These are phyloP conservation scores for Hyphantria cunea DNA, from an alignment of 1,140 invertebrate species.

Conservation along the genomic window DNA sequence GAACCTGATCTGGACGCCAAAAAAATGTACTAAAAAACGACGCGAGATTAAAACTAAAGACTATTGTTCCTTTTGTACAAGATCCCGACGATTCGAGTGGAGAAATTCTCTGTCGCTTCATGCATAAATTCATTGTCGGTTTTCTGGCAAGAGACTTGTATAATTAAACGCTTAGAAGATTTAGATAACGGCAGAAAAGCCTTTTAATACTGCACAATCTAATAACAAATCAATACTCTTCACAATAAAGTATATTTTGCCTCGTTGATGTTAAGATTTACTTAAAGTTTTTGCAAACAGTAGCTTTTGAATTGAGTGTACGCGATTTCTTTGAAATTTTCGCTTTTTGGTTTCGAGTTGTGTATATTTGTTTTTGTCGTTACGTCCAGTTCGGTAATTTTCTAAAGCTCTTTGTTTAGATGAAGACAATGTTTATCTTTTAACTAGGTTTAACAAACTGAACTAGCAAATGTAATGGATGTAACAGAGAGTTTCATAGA, in stretches of 20 bases:
- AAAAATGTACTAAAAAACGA: constrained; percentile 54
- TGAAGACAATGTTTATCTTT: constrained; percentile 26
- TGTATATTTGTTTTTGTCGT: constrained; percentile 44
- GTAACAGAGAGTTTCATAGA: not conserved
- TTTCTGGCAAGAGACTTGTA: constrained; percentile 52
- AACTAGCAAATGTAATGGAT: not conserved
- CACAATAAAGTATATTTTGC: constrained; percentile 41
- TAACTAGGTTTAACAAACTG: constrained; percentile 11
- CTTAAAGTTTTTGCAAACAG: constrained; percentile 49
- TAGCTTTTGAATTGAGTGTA: constrained; percentile 50
- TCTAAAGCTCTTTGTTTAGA: constrained; percentile 31
- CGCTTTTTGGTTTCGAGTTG: constrained; percentile 36
- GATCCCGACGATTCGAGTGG: constrained; percentile 43
- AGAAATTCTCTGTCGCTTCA: constrained; percentile 62
- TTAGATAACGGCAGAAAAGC: constrained; percentile 55
- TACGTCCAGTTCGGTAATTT: constrained; percentile 45
- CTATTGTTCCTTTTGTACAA: constrained; percentile 72
- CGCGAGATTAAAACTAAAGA: constrained; percentile 69
- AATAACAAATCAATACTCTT: constrained; percentile 33
- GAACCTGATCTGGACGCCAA: constrained; percentile 56
- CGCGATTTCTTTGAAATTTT: constrained; percentile 55
- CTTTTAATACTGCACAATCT: constrained; percentile 29
- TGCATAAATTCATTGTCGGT: constrained; percentile 74
- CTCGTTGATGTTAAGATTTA: constrained; percentile 5
- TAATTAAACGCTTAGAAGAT: constrained; percentile 65